A percentile compares a stretch with the other conserved stretches of the same genome.
Conservation (phyloP, 2,113 vertebrate genomes). For the Colaptes auratus region DNA sequence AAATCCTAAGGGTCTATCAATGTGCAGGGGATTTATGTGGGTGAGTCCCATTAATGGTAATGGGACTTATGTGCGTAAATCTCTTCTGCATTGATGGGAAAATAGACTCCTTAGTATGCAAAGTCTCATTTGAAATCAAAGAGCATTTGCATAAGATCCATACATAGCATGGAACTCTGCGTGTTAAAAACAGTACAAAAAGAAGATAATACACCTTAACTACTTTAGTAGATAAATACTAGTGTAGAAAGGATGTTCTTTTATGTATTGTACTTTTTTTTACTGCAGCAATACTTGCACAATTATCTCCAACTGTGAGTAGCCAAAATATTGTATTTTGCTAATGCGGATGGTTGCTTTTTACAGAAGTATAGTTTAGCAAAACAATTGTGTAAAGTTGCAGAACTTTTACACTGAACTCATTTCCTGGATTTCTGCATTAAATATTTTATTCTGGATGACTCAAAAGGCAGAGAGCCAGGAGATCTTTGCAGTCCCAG, state of each 20-base stretch:
- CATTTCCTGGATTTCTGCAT: fast-evolving
- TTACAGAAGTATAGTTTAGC: neutral
- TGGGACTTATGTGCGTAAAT: conserved; percentile 65
- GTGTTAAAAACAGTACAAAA: conserved; percentile 45
- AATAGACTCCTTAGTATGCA: conserved; percentile 67
- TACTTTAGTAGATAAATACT: neutral
- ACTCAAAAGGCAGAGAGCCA: neutral
- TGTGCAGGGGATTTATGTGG: conserved; percentile 62
- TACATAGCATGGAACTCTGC: neutral
- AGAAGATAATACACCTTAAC: conserved; percentile 33
- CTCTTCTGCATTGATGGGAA: conserved; percentile 61
- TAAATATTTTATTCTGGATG: neutral
- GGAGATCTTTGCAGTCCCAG: neutral
- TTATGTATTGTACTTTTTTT: neutral
- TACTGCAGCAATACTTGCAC: neutral
- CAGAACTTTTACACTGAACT: neutral
- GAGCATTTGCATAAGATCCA: conserved; percentile 67
- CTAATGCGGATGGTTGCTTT: neutral
- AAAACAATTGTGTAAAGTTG: neutral
- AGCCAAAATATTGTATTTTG: neutral
- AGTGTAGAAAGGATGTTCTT: neutral
- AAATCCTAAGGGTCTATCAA: conserved; percentile 69
- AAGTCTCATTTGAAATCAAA: conserved; percentile 72
- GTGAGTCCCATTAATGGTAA: conserved; percentile 69
- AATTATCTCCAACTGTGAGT: neutral